phyloP scores from a whole-genome alignment of 1,140 invertebrate genomes.

The Lepidurus packardi region DNA sequence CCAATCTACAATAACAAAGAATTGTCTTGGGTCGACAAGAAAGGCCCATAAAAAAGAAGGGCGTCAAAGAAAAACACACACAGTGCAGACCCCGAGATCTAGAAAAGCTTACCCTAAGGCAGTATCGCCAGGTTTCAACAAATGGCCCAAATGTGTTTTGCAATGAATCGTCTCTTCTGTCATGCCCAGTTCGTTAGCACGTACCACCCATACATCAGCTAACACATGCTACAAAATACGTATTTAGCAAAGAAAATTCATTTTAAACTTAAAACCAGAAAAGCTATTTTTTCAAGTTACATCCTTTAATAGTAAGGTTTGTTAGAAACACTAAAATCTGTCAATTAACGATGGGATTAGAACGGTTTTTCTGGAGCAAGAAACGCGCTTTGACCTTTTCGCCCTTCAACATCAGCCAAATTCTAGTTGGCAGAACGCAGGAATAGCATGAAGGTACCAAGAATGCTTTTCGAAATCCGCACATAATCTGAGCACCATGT shows the following conservation, averaged over 20 bases:
- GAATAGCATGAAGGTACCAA: background rate
- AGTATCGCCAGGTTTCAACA: slow-evolving; percentile 87
- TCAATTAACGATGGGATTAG: no score
- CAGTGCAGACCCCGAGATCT: slow-evolving; percentile 2
- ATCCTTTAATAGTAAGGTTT: background rate
- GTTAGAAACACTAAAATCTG: background rate
- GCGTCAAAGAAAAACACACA: background rate
- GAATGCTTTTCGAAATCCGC: slow-evolving; percentile 33
- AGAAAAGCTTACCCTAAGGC: slow-evolving; percentile 67
- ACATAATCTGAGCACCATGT: background rate
- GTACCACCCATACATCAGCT: slow-evolving; percentile 89
- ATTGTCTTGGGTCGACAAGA: slow-evolving; percentile 23
- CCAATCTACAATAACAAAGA: slow-evolving; percentile 58
- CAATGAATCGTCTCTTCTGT: slow-evolving; percentile 77
- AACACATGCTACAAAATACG: slow-evolving; percentile 65
- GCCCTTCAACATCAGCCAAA: no score
- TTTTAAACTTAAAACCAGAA: background rate
- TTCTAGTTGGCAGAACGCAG: no score
- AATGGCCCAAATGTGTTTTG: slow-evolving; percentile 87
- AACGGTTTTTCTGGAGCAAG: no score
- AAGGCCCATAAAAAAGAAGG: background rate
- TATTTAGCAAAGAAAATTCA: slow-evolving; percentile 15
- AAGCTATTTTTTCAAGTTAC: background rate
- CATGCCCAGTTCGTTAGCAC: slow-evolving; percentile 77
- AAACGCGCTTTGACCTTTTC: no score